Conservation (phyloP, 2,888 invertebrate species). For the Thumatha senex region DNA sequence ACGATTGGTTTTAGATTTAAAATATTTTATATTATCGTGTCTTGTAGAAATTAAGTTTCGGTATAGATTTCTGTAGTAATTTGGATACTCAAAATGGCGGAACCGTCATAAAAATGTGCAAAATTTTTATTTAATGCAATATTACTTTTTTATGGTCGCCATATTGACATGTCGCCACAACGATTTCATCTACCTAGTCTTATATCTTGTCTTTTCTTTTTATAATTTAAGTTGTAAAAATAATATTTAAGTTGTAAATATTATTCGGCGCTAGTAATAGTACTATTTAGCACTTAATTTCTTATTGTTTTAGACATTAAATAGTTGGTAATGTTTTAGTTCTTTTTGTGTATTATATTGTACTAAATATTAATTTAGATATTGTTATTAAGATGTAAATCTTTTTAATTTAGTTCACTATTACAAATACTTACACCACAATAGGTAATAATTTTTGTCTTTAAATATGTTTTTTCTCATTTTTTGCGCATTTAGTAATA, state of each 20-base stretch:
- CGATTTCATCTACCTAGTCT: conserved; percentile 66
- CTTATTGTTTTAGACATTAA: conserved; percentile 10
- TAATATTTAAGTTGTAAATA: conserved; percentile 51
- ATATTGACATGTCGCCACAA: conserved; percentile 56
- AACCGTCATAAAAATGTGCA: not conserved
- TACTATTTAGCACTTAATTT: conserved; percentile 40
- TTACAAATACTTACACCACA: no score
- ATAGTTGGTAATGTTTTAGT: conserved; percentile 23
- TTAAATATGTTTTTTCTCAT: no score
- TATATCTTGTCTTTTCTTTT: conserved; percentile 53
- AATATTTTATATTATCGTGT: conserved; percentile 11
- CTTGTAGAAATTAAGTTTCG: conserved; percentile 7
- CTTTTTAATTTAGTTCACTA: conserved; percentile 9
- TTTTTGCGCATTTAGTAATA: no score
- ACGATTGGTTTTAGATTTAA: conserved; percentile 15
- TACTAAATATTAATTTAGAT: conserved; percentile 14
- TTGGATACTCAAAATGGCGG: conserved; percentile 1
- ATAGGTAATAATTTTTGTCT: no score
- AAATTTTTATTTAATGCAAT: conserved; percentile 4
- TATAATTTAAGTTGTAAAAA: conserved; percentile 49
- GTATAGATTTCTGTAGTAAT: not conserved
- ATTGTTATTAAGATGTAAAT: conserved; percentile 26
- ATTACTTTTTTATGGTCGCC: conserved; percentile 41
- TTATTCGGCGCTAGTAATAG: conserved; percentile 59
- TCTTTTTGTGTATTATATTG: conserved; percentile 43